Percentiles rank a stretch among this genome's conserved stretches.
phyloP scores from a whole-genome alignment of 2,888 invertebrate species.

The Apocheima hispidaria region DNA sequence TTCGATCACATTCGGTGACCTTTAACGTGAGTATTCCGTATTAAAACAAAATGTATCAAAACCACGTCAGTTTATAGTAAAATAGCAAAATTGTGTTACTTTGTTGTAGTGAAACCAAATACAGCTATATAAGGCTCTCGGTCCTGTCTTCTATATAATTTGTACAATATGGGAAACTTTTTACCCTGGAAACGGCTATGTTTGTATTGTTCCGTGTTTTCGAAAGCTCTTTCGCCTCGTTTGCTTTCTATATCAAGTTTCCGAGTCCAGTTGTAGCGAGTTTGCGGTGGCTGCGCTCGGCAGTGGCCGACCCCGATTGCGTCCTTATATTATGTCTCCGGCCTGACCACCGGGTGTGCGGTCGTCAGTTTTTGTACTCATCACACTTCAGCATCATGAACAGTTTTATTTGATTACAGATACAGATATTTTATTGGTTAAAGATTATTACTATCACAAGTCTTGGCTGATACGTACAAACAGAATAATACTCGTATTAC shows the following conservation, averaged over 20 bases:
- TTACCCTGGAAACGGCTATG: not conserved
- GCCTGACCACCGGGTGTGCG: conserved; percentile 10
- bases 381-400: conserved; percentile 28
- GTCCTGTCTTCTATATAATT: not conserved
- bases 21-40: no score
- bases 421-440: conserved; percentile 3
- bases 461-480: not conserved
- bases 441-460: no score
- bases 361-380: conserved; percentile 27
- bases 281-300: conserved; percentile 44
- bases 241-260: conserved; percentile 30
- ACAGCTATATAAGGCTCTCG: no score
- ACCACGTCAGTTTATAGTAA: no score
- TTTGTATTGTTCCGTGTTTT: conserved; percentile 11
- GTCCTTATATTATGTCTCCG: conserved; percentile 44
- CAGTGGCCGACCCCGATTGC: conserved; percentile 42
- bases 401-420: conserved; percentile 30
- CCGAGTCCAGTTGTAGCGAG: conserved; percentile 25
- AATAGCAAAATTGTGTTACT: no score
- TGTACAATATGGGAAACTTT: not conserved
- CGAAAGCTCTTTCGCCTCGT: conserved; percentile 17
- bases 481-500: no score
- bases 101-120: no score
- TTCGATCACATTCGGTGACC: no score
- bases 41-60: no score